phyloP scores from a whole-genome alignment of 2,113 vertebrate genomes.

The Chionomys nivalis region DNA sequence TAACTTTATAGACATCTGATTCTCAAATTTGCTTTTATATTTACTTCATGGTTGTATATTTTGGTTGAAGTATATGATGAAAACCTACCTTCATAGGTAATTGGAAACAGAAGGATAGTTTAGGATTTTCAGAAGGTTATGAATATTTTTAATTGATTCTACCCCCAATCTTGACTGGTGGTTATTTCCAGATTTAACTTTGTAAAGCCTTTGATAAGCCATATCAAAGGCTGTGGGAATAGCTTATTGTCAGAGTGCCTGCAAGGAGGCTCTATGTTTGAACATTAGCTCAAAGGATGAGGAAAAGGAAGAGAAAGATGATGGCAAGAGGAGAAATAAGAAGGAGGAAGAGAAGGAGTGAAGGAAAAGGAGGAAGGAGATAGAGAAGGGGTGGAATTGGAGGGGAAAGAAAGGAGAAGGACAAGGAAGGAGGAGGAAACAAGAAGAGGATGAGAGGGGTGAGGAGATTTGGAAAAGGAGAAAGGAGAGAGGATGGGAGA shows the following conservation, averaged over 20 bases:
- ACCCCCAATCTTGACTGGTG: neutral
- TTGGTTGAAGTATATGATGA: neutral
- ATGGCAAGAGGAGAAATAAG: neutral
- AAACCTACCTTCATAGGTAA: neutral
- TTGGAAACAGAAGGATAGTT: neutral
- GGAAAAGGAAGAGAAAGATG: neutral
- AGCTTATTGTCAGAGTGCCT: no score
- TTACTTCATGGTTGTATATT: neutral
- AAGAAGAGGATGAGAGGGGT: no score
- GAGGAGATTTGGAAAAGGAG: neutral
- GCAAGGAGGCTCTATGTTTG: neutral
- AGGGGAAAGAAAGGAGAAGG: neutral
- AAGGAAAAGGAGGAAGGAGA: neutral
- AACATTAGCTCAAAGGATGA: neutral
- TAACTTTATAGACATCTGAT: neutral
- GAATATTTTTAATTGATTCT: neutral
- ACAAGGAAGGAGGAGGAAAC: neutral
- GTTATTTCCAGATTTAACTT: neutral
- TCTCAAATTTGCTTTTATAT: neutral
- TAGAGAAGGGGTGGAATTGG: neutral
- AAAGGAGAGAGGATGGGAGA: neutral
- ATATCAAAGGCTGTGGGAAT: neutral
- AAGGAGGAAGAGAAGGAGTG: neutral
- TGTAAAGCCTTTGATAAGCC: neutral
- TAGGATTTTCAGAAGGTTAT: neutral